phyloP scores from a whole-genome alignment of 1,140 invertebrate species.

The Bombus confusus region DNA sequence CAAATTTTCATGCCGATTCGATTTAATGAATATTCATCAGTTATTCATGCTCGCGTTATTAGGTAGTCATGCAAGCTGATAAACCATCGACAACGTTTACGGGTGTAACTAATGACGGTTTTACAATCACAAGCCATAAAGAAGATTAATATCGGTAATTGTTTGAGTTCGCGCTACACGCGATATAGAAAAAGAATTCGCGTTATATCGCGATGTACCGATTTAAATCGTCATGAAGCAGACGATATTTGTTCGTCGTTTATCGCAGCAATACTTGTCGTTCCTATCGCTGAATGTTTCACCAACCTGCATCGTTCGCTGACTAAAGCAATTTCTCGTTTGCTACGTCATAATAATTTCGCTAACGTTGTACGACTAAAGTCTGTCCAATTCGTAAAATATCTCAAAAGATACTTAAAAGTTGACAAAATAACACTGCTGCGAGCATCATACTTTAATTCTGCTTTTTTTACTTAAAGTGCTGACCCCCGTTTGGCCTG shows the following conservation, averaged over 20 bases:
- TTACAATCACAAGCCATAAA: background rate
- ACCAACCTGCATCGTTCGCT: background rate
- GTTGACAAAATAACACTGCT: too few relatives aligned
- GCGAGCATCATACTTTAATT: too few relatives aligned
- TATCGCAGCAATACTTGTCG: background rate
- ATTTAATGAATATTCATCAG: slow-evolving; percentile 12
- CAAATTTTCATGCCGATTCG: slow-evolving; percentile 8
- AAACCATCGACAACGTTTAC: background rate
- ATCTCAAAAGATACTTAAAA: too few relatives aligned
- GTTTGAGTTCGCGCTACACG: background rate
- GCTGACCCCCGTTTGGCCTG: too few relatives aligned
- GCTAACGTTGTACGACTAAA: too few relatives aligned
- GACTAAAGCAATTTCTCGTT: slow-evolving; percentile 28
- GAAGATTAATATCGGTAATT: slow-evolving; percentile 24
- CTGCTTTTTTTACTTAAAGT: too few relatives aligned
- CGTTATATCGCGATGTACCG: background rate
- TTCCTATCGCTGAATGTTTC: background rate
- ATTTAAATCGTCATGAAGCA: background rate
- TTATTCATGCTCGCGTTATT: slow-evolving; percentile 1
- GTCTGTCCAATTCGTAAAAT: background rate
- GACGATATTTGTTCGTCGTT: background rate
- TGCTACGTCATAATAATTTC: background rate
- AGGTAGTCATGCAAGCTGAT: background rate
- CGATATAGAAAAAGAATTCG: background rate
- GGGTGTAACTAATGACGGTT: background rate